Conservation (phyloP, 1,140 invertebrate species). For the Bombus fervidus region DNA sequence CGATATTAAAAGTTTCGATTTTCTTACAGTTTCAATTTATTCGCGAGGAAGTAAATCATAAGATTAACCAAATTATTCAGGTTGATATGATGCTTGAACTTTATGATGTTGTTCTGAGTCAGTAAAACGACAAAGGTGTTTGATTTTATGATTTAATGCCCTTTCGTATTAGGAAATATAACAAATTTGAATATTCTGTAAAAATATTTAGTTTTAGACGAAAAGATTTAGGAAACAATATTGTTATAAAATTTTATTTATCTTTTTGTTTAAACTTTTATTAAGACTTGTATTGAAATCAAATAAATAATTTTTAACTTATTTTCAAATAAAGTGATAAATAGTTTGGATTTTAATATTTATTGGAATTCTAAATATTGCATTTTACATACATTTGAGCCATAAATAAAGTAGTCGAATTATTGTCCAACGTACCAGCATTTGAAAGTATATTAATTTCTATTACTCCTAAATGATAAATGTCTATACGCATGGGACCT, state of each 20-base stretch:
- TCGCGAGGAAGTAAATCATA: neutral
- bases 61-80: neutral
- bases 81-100: too few relatives aligned
- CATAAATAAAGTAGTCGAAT: too few relatives aligned
- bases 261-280: too few relatives aligned
- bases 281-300: too few relatives aligned
- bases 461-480: neutral
- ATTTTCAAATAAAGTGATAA: neutral
- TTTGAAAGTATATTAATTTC: neutral
- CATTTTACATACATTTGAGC: too few relatives aligned
- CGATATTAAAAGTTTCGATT: neutral
- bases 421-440: too few relatives aligned
- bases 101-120: neutral
- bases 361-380: too few relatives aligned
- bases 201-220: neutral
- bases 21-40: neutral
- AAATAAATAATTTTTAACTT: too few relatives aligned
- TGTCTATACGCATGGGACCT: too few relatives aligned
- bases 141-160: neutral
- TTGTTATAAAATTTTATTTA: too few relatives aligned
- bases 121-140: neutral
- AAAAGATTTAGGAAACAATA: too few relatives aligned
- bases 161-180: neutral
- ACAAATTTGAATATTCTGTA: neutral
- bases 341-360: neutral